Conservation (phyloP, 2,888 invertebrate species). For the Heliconius charithonia region DNA sequence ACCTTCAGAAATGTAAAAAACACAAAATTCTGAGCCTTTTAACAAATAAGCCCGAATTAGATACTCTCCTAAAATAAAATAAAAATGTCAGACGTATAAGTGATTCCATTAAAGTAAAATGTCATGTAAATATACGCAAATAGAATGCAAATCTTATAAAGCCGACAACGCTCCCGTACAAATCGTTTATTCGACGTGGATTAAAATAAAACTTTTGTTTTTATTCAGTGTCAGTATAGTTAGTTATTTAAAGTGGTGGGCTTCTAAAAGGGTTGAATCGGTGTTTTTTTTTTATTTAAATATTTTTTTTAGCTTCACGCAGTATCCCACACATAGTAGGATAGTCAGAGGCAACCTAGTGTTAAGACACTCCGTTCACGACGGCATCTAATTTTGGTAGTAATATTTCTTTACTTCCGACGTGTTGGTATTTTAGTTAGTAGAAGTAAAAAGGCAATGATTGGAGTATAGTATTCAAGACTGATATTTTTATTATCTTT, state of each 20-base stretch:
- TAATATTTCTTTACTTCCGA: no score
- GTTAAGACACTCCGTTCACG: no score
- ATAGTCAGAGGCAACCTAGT: no score
- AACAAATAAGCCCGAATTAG: not conserved
- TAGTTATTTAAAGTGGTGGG: not conserved
- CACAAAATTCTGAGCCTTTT: not conserved
- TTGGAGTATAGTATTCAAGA: no score
- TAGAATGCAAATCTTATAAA: slow-evolving; percentile 22
- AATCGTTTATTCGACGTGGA: slow-evolving; percentile 12
- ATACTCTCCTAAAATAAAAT: not conserved
- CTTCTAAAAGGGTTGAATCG: not conserved
- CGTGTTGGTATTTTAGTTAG: no score
- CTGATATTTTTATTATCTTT: no score
- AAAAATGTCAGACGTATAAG: slow-evolving; percentile 13
- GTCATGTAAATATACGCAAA: slow-evolving; percentile 31
- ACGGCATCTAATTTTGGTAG: no score
- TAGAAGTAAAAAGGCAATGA: no score
- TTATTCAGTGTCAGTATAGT: not conserved
- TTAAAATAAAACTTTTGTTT: slow-evolving; percentile 9
- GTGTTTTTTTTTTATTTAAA: not conserved
- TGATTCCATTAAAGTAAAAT: slow-evolving; percentile 17
- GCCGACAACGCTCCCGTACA: slow-evolving; percentile 10
- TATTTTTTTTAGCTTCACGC: not conserved
- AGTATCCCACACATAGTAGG: no score
- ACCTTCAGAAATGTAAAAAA: not conserved